Conservation (phyloP, 2,888 invertebrate species). For the Xestia ashworthii region DNA sequence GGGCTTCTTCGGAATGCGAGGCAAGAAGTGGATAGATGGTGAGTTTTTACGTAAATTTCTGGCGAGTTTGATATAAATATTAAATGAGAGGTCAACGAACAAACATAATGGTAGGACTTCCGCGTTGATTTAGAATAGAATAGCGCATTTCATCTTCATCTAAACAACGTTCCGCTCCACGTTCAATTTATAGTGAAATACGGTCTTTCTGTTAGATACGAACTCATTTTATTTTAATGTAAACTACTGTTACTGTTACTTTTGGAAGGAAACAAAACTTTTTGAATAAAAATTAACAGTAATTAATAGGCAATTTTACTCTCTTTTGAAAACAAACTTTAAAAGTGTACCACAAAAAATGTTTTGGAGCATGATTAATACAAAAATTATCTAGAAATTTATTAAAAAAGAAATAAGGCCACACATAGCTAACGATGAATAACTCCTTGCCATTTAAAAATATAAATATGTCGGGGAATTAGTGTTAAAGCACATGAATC, state of each 20-base stretch:
- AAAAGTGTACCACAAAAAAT: not conserved
- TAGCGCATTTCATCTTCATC: too few relatives aligned
- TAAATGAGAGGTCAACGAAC: conserved; percentile 24
- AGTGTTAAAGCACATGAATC: too few relatives aligned
- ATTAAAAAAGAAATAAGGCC: not conserved
- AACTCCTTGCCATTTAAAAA: not conserved
- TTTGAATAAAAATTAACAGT: not conserved
- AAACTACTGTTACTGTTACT: not conserved
- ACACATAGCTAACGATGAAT: not conserved
- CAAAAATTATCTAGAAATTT: not conserved
- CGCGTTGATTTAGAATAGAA: not conserved
- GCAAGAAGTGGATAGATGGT: conserved; percentile 89
- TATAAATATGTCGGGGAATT: not conserved
- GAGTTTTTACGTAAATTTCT: conserved; percentile 58
- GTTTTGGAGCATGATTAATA: not conserved
- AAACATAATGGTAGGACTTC: not conserved
- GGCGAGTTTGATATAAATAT: conserved; percentile 34
- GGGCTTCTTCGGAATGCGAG: conserved; percentile 90
- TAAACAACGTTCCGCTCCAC: not conserved
- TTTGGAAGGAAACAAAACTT: not conserved
- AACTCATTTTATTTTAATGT: not conserved
- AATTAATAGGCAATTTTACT: conserved; percentile 21
- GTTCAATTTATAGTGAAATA: not conserved
- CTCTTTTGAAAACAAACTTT: conserved; percentile 12
- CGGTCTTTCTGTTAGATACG: not conserved